Evolutionary conservation across 2,797 vertebrate genomes (phyloP).

Genomic region (Enteromius afrohamiltoni): DNA sequence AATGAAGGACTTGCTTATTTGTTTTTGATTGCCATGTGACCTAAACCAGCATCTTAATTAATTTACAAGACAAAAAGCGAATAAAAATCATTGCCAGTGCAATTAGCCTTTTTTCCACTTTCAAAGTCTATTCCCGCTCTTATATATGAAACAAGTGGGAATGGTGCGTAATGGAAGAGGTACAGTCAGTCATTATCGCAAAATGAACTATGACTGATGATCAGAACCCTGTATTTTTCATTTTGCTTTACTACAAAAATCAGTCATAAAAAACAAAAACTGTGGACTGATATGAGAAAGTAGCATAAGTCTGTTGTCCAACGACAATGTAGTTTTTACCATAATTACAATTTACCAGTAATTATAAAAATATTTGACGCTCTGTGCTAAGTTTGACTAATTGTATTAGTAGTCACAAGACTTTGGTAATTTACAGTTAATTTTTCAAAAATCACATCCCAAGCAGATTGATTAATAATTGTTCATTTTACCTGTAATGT

Average conservation of each 20-base stretch:
- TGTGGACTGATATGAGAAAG: neutral
- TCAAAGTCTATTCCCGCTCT: neutral
- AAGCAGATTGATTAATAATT: neutral
- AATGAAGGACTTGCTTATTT: conserved; percentile 14
- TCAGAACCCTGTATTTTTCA: neutral
- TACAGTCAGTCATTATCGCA: neutral
- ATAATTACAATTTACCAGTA: neutral
- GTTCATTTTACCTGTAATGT: neutral
- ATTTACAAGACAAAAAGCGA: conserved; percentile 1
- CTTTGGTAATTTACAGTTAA: neutral
- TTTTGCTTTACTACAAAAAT: too few relatives aligned
- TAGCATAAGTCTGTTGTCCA: neutral
- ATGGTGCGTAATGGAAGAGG: neutral
- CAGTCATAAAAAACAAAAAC: too few relatives aligned
- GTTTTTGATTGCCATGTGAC: conserved; percentile 14
- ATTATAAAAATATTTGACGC: neutral
- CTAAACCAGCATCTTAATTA: conserved; percentile 4
- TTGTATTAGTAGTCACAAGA: neutral
- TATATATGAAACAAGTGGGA: neutral
- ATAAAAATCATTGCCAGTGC: neutral
- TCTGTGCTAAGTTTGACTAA: too few relatives aligned
- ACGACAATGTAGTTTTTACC: neutral
- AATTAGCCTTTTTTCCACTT: conserved; percentile 5
- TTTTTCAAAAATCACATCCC: neutral
- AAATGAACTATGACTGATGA: neutral